Evolutionary conservation across 2,113 vertebrate genomes (phyloP).

Genomic region (Poeciliopsis occidentalis): DNA sequence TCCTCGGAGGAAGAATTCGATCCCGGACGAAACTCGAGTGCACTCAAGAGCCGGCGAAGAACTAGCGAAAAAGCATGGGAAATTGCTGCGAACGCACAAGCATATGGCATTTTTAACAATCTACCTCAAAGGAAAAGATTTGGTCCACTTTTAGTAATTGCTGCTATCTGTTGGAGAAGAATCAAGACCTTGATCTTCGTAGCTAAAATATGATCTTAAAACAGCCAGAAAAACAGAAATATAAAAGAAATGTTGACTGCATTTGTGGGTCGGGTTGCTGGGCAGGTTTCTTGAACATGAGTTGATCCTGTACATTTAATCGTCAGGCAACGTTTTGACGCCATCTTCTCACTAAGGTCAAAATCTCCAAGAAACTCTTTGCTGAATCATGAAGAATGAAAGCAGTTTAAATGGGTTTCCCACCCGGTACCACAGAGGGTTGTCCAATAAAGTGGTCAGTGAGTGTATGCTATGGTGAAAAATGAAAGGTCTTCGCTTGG

Average conservation of each 20-base stretch:
- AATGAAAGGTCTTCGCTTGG: not conserved
- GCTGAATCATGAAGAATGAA: not conserved
- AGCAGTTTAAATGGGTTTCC: not conserved
- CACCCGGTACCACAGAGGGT: not conserved
- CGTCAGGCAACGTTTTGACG: too few species aligned
- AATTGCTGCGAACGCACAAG: slow-evolving; percentile 34
- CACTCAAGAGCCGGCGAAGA: slow-evolving; percentile 38
- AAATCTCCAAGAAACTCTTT: not conserved
- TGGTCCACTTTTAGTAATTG: slow-evolving; percentile 36
- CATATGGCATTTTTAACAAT: slow-evolving; percentile 29
- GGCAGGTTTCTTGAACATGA: too few species aligned
- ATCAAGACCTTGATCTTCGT: slow-evolving; percentile 15
- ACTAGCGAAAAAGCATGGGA: slow-evolving; percentile 31
- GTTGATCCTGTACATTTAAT: too few species aligned
- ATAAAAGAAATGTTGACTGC: not conserved
- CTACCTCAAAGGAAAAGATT: slow-evolving; percentile 26
- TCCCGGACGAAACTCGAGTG: slow-evolving; percentile 26
- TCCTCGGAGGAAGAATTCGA: slow-evolving; percentile 11
- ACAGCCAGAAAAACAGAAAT: not conserved
- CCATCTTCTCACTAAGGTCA: too few species aligned
- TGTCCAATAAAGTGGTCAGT: not conserved
- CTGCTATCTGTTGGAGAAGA: slow-evolving; percentile 11
- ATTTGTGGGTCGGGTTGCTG: too few species aligned
- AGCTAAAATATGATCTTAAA: not conserved
- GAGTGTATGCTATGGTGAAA: not conserved